Evolutionary conservation across 2,888 invertebrate species (phyloP).

Genomic region (Flabesymbios commensalis): DNA sequence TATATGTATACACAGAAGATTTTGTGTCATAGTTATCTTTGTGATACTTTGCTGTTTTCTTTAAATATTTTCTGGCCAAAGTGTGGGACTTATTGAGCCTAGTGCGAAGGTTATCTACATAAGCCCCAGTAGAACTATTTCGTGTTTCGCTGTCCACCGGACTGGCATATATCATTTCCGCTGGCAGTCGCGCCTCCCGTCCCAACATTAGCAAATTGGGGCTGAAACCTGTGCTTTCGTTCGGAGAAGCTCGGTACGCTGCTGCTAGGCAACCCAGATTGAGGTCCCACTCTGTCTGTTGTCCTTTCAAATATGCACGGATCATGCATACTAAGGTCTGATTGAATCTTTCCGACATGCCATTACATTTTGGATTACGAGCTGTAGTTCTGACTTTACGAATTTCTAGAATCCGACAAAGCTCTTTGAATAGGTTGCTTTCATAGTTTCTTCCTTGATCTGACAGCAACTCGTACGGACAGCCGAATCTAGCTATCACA

Average conservation of each 20-base stretch:
- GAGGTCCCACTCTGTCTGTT: conserved; percentile 32
- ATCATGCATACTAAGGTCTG: conserved; percentile 23
- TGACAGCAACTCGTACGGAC: conserved; percentile 21
- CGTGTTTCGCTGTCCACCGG: neutral
- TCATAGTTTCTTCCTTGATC: conserved; percentile 33
- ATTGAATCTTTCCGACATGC: conserved; percentile 27
- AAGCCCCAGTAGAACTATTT: neutral
- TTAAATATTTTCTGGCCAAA: neutral
- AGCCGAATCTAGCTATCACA: conserved; percentile 25
- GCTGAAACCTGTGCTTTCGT: conserved; percentile 27
- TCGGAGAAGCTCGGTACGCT: conserved; percentile 25
- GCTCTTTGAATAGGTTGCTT: conserved; percentile 31
- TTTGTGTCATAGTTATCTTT: neutral
- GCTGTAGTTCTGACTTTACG: conserved; percentile 26
- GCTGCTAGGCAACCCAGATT: conserved; percentile 29
- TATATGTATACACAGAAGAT: neutral
- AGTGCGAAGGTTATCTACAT: neutral
- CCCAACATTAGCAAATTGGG: conserved; percentile 33
- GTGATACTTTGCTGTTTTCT: neutral
- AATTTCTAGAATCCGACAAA: conserved; percentile 30
- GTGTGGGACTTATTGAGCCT: neutral
- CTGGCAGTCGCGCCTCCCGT: conserved; percentile 27
- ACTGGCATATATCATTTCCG: conserved; percentile 21
- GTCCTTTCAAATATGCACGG: conserved; percentile 25
- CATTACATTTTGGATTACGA: conserved; percentile 28